Conservation (phyloP, 2,888 invertebrate genomes). For the Orthosia gothica region DNA sequence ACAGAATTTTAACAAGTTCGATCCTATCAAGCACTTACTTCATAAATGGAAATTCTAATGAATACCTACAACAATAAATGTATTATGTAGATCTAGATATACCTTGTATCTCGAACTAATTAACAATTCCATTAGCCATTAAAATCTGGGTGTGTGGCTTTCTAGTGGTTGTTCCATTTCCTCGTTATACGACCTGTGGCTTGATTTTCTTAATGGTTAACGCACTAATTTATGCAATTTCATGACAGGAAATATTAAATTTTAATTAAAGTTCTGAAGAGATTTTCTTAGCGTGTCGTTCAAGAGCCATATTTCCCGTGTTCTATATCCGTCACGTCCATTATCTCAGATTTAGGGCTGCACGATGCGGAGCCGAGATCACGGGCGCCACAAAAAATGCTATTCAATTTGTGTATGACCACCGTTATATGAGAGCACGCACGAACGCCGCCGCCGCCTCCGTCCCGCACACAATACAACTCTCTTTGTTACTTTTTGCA, state of each 20-base stretch:
- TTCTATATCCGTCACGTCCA: slow-evolving; percentile 78
- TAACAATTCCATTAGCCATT: slow-evolving; percentile 55
- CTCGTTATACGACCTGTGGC: slow-evolving; percentile 38
- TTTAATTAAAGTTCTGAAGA: slow-evolving; percentile 1
- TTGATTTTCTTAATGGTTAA: slow-evolving; percentile 35
- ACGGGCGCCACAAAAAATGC: slow-evolving; percentile 82
- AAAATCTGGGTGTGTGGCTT: slow-evolving; percentile 48
- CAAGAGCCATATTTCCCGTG: slow-evolving; percentile 62
- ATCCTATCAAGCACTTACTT: slow-evolving; percentile 6
- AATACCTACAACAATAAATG: slow-evolving; percentile 1
- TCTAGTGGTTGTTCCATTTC: slow-evolving; percentile 45
- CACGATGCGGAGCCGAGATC: slow-evolving; percentile 78
- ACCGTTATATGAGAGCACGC: slow-evolving; percentile 88
- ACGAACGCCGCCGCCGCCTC: slow-evolving; percentile 79
- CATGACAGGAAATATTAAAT: slow-evolving; percentile 5
- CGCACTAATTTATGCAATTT: slow-evolving; percentile 22
- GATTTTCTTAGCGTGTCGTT: slow-evolving; percentile 20
- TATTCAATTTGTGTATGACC: slow-evolving; percentile 85
- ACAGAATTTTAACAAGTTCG: slow-evolving; percentile 13
- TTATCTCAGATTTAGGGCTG: slow-evolving; percentile 83
- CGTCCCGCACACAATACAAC: slow-evolving; percentile 72
- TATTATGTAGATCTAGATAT: background rate
- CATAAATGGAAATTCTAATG: slow-evolving; percentile 27
- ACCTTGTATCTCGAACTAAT: slow-evolving; percentile 39
- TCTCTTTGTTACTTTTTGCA: slow-evolving; percentile 85